A percentile compares a stretch with the other conserved stretches of the same genome.
These are phyloP conservation scores for Synanthedon formicaeformis DNA, from an alignment of 2,888 invertebrate species.

Conservation along the genomic window DNA sequence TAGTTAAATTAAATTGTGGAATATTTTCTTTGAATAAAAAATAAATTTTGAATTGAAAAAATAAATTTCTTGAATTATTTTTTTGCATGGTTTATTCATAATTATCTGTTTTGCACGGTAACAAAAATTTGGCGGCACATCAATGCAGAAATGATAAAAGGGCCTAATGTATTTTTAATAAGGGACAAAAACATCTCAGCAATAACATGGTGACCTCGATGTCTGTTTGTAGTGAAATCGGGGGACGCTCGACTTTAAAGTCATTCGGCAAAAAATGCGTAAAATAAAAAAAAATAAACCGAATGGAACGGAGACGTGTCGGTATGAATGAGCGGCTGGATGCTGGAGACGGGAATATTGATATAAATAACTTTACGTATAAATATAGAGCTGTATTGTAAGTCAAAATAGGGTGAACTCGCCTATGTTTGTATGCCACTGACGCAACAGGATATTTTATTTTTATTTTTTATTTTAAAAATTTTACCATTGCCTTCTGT, in stretches of 20 bases:
- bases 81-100: no score
- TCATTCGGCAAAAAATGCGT: not conserved
- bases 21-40: no score
- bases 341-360: constrained; percentile 1
- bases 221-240: not conserved
- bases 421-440: no score
- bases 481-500: no score
- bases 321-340: constrained; percentile 6
- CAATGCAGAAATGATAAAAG: not conserved
- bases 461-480: no score
- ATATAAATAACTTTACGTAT: constrained; percentile 6
- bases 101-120: no score
- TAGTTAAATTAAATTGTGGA: no score
- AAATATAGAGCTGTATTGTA: not conserved
- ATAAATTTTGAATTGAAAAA: no score
- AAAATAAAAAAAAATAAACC: not conserved
- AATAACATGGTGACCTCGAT: not conserved
- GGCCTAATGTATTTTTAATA: not conserved
- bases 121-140: no score
- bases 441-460: no score
- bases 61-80: no score
- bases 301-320: constrained; percentile 1
- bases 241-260: not conserved
- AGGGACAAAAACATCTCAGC: not conserved
- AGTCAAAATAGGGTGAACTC: not conserved